These are phyloP conservation scores for Leucophenga varia DNA, from an alignment of 1,140 invertebrate species.

Conservation along the genomic window DNA sequence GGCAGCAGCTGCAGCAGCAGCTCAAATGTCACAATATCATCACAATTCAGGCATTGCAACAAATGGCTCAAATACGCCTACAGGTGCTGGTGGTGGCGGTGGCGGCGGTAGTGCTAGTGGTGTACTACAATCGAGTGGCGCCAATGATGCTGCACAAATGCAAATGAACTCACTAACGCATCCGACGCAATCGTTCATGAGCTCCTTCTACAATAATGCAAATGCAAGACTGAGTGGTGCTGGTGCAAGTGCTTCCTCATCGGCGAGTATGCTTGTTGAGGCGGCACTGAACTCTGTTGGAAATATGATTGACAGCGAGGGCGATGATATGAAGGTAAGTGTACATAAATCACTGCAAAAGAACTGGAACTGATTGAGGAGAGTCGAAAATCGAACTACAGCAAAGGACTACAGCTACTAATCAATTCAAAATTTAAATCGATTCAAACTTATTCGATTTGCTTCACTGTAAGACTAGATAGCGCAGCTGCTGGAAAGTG, in stretches of 20 bases:
- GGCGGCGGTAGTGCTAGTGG: constrained; percentile 6
- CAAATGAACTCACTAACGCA: constrained; percentile 53
- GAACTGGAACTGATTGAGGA: no score
- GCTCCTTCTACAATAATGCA: constrained; percentile 53
- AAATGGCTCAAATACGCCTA: constrained; percentile 8
- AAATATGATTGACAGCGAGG: constrained; percentile 56
- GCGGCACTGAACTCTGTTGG: constrained; percentile 55
- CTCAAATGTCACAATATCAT: constrained; percentile 48
- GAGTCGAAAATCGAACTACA: no score
- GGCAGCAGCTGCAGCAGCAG: constrained; percentile 30
- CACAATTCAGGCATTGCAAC: constrained; percentile 17
- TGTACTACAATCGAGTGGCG: constrained; percentile 10
- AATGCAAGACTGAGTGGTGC: constrained; percentile 44
- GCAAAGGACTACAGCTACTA: no score
- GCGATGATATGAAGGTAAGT: constrained; percentile 45
- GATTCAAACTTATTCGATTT: no score
- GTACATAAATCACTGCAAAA: no score
- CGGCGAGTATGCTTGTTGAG: constrained; percentile 55
- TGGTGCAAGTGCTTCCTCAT: constrained; percentile 36
- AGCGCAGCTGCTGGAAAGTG: no score
- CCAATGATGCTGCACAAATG: constrained; percentile 29
- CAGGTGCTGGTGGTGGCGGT: constrained; percentile 4
- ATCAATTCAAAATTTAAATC: background rate
- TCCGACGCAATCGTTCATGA: constrained; percentile 51
- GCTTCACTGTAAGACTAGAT: no score